Evolutionary conservation across 2,888 invertebrate genomes (phyloP).

Genomic region (Lasius fuliginosus): DNA sequence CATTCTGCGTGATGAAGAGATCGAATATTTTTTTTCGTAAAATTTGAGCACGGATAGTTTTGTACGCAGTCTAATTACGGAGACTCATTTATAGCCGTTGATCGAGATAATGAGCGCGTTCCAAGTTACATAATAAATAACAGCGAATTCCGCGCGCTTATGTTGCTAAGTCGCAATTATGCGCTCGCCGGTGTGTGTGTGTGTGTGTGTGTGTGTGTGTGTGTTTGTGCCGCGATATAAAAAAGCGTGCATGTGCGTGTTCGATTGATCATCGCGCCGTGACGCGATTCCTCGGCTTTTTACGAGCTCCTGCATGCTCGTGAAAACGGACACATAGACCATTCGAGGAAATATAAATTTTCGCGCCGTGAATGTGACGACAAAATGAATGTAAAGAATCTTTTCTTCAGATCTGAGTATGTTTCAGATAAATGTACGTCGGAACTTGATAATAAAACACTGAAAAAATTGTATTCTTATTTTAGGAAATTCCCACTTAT

Average conservation of each 20-base stretch:
- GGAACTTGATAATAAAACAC: neutral
- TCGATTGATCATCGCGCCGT: constrained; percentile 68
- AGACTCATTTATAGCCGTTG: constrained; percentile 21
- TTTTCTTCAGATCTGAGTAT: neutral
- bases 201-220: neutral
- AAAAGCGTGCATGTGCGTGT: constrained; percentile 42
- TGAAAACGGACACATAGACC: constrained; percentile 33
- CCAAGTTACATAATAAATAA: constrained; percentile 59
- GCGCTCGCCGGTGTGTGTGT: neutral
- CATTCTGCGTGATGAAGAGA: neutral
- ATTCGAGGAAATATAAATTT: constrained; percentile 15
- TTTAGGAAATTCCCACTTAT: too few relatives aligned
- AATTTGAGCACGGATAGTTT: constrained; percentile 23
- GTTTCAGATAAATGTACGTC: neutral
- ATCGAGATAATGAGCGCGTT: constrained; percentile 53
- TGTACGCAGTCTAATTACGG: constrained; percentile 53
- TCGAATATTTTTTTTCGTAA: constrained; percentile 2
- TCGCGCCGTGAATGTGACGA: neutral
- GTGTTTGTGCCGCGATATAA: constrained; percentile 8
- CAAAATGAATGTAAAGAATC: neutral
- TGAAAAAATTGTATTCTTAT: neutral
- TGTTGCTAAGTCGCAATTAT: constrained; percentile 52
- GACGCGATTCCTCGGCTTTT: constrained; percentile 44
- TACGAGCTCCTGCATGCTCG: constrained; percentile 6
- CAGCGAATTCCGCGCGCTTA: constrained; percentile 5